Base-by-base conservation (phyloP, 2,113 vertebrate genomes). In the Atrichornis clamosus region DNA sequence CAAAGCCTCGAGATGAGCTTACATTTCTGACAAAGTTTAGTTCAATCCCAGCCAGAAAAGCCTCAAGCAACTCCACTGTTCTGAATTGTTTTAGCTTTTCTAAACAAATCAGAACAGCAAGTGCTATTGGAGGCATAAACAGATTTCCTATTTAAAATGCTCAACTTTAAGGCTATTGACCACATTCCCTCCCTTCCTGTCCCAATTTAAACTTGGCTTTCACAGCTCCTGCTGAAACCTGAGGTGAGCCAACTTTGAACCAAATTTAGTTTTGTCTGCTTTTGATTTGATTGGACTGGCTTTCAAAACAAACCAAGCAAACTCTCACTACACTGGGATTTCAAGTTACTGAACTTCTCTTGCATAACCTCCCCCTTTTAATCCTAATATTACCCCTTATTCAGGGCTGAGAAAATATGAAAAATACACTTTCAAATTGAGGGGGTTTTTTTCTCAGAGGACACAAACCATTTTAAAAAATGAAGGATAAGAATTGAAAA, bases 181-280 rank as follows among this genome's bases (percentile, higher is more conserved):
- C 96, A 96, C 93, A 96, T 96, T 96, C 96, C 96, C 95, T 96
- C 95, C 93, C 96, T 97, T 97, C 95, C 95, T 97, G 95, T 96
- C 93, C 95, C 88, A 96, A 96, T 95, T 96, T 96, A 97, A 96
- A 96, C 95, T 96, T 97, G 96, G 95, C 95, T 95, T 95, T 96
- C 93, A 93, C 93, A 96, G 83, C 93, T 94, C 42, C 76, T 77
- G 87, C 92, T 95, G 85, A 93, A 96, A 94, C 47, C 85, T 85
- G 93, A 96, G 90, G 96, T 96, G 88, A 96, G 95, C 90, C 93
- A 96, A 90, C 90, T 97, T 89, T 87, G 92, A 96, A 94, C 73
- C 95, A 93, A 96, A 96, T 96, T 96, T 95, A 97, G 93, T 96
- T 96, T 96, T 93, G 90, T 92, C 88, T 84, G 92, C 93, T 90